A percentile compares a stretch with the other conserved stretches of the same genome.
Conservation (phyloP, 1,140 invertebrate genomes). For the Bursaphelenchus mucronatus region DNA sequence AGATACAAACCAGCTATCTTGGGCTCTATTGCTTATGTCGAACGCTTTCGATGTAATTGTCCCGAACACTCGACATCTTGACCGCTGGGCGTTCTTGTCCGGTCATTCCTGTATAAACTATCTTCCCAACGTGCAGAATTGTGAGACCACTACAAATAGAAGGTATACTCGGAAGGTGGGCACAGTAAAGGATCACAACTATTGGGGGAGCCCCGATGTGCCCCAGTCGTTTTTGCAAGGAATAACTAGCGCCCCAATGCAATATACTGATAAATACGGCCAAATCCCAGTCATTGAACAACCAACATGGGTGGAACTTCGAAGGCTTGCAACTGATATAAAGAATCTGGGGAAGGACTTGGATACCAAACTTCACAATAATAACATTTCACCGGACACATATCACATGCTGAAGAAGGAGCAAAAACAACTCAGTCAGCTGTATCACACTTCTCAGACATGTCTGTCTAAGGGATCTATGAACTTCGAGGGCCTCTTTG, state of each 20-base stretch:
- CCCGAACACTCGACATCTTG: constrained; percentile 17
- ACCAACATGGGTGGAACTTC: too few species aligned
- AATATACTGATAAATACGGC: too few species aligned
- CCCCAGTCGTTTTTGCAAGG: too few species aligned
- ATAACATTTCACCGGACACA: constrained; percentile 3
- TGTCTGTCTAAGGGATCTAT: constrained; percentile 7
- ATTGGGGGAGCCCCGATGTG: too few species aligned
- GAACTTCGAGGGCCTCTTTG: constrained; percentile 5
- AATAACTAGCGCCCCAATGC: too few species aligned
- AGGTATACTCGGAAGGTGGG: constrained; percentile 7
- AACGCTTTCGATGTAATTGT: constrained; percentile 29
- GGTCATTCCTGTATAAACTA: constrained; percentile 16
- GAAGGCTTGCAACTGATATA: too few species aligned
- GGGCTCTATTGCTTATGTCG: constrained; percentile 24
- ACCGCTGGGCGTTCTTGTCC: constrained; percentile 28
- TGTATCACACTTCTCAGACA: constrained; percentile 4
- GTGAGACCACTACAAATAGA: not conserved
- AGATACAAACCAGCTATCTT: constrained; percentile 29
- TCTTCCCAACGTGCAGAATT: constrained; percentile 2
- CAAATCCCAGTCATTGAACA: too few species aligned
- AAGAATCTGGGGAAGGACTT: too few species aligned
- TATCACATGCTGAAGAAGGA: constrained; percentile 12
- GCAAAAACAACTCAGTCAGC: constrained; percentile 1
- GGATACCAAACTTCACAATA: not conserved
- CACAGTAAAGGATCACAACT: too few species aligned